These are phyloP conservation scores for Channa striata DNA, from an alignment of 2,797 vertebrate species.

Conservation along the genomic window DNA sequence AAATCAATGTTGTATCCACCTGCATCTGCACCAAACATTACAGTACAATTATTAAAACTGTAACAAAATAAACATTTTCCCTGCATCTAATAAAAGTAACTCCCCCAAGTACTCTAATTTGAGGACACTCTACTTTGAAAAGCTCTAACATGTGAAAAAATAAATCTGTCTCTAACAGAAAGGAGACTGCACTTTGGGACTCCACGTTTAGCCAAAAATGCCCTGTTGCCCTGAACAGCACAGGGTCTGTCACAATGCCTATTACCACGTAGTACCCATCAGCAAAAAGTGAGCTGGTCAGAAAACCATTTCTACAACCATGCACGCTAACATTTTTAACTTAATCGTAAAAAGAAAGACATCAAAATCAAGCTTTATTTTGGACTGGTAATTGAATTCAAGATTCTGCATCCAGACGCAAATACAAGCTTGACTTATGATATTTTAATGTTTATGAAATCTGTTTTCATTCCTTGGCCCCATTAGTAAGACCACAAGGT, in stretches of 20 bases:
- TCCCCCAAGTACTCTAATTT: too few species aligned
- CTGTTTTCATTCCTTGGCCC: neutral
- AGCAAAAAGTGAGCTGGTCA: neutral
- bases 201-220: neutral
- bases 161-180: too few species aligned
- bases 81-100: too few species aligned
- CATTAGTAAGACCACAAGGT: neutral
- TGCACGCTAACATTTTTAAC: neutral
- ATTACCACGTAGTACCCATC: neutral
- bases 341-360: neutral
- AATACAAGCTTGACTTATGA: neutral
- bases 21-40: neutral
- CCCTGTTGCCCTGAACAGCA: neutral
- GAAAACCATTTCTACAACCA: neutral
- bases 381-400: neutral
- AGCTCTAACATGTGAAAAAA: neutral
- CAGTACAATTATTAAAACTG: too few species aligned
- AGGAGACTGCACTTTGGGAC: neutral
- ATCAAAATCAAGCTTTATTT: neutral
- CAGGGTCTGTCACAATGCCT: neutral
- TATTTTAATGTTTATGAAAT: neutral
- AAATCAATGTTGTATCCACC: neutral
- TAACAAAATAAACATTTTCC: too few species aligned
- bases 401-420: neutral
- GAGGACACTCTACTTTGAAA: neutral